These are phyloP conservation scores for Pomacea maculata DNA, from an alignment of 1,140 invertebrate genomes.

Conservation along the genomic window DNA sequence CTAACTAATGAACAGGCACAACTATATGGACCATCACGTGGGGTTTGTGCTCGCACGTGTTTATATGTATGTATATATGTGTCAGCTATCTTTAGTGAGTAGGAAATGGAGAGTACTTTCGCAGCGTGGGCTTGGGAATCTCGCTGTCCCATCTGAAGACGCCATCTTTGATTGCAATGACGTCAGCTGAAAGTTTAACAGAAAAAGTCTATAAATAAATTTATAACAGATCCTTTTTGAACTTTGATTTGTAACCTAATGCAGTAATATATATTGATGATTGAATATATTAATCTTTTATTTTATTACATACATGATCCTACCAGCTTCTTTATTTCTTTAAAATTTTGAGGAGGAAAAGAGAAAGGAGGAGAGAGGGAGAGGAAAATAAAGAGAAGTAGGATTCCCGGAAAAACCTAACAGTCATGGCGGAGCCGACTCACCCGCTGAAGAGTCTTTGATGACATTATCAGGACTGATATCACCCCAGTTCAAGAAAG, in stretches of 20 bases:
- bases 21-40: neutral
- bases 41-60: neutral
- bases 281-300: neutral
- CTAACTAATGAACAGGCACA: too few relatives aligned
- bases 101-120: neutral
- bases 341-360: neutral
- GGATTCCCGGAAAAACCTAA: neutral
- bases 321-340: neutral
- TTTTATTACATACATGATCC: neutral
- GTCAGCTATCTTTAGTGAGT: neutral
- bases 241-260: neutral
- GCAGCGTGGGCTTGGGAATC: neutral
- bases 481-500: slow-evolving; percentile 48
- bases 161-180: slow-evolving; percentile 1
- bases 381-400: neutral
- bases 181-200: neutral
- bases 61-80: neutral
- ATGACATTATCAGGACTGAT: slow-evolving; percentile 34
- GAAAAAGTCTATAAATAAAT: neutral
- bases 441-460: neutral
- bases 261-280: neutral
- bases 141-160: slow-evolving; percentile 7
- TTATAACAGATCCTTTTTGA: neutral
- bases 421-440: neutral
- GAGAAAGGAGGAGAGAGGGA: neutral